phyloP scores from a whole-genome alignment of 2,797 vertebrate genomes.

The Hippoglossus hippoglossus region DNA sequence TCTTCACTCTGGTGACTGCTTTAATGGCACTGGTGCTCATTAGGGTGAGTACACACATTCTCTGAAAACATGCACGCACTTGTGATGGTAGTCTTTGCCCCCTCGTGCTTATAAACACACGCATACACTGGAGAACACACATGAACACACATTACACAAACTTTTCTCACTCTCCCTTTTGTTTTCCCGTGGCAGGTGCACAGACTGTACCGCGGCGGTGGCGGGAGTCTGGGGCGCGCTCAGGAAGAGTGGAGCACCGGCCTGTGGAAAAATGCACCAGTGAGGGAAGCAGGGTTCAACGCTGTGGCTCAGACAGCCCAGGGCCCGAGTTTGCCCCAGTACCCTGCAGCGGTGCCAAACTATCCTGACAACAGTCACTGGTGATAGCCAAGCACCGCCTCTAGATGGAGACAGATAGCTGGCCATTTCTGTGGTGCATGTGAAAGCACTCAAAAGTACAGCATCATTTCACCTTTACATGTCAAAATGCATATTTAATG shows the following conservation, averaged over 20 bases:
- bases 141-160: not conserved
- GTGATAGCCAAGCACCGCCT: constrained; percentile 70
- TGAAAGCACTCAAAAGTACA: constrained; percentile 17
- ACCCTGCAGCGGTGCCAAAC: constrained; percentile 91
- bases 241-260: constrained; percentile 94
- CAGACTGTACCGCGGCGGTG: constrained; percentile 90
- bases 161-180: not conserved
- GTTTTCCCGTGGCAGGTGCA: constrained; percentile 85
- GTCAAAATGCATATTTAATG: constrained; percentile 11
- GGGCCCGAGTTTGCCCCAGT: constrained; percentile 89
- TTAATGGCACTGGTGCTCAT: constrained; percentile 87
- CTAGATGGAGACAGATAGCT: constrained; percentile 68
- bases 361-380: constrained; percentile 90
- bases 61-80: not conserved
- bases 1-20: constrained; percentile 88
- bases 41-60: constrained; percentile 75
- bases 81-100: not conserved
- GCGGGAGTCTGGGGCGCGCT: constrained; percentile 93
- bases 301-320: constrained; percentile 84
- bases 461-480: constrained; percentile 32
- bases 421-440: constrained; percentile 21
- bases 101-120: not conserved
- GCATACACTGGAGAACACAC: not conserved
- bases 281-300: constrained; percentile 88
- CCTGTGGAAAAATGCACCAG: constrained; percentile 88